A percentile compares a stretch with the other conserved stretches of the same genome.
These are phyloP conservation scores for Acrossocheilus fasciatus DNA, from an alignment of 2,797 vertebrate species.

Conservation along the genomic window DNA sequence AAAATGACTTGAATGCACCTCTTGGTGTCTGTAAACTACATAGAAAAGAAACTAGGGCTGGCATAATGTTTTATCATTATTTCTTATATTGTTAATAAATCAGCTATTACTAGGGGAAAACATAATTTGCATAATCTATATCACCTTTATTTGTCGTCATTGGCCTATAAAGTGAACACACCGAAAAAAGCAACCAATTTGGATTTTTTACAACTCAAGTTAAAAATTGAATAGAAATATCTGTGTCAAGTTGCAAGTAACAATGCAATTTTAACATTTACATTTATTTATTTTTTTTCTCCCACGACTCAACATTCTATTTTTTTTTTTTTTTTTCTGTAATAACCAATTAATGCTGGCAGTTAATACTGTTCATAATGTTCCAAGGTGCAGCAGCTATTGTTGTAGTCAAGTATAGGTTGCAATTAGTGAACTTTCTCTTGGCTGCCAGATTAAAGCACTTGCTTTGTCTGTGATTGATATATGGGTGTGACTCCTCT, in stretches of 20 bases:
- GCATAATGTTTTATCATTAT: neutral
- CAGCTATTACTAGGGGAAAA: neutral
- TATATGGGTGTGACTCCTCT: slow-evolving; percentile 41
- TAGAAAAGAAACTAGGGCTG: neutral
- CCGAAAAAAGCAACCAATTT: neutral
- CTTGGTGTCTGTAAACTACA: neutral
- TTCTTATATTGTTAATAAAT: neutral
- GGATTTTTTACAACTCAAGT: neutral
- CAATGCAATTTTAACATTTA: neutral
- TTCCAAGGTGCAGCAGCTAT: neutral
- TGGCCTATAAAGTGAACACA: neutral
- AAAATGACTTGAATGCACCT: too few relatives aligned
- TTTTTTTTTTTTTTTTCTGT: neutral
- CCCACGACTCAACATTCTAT: neutral
- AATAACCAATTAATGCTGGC: neutral
- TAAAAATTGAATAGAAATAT: neutral
- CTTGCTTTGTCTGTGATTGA: slow-evolving; percentile 24
- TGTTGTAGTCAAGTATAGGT: neutral
- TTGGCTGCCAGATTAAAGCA: slow-evolving; percentile 22
- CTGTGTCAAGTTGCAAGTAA: neutral
- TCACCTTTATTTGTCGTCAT: neutral
- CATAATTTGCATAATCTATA: neutral
- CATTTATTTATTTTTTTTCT: neutral
- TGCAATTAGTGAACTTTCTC: slow-evolving; percentile 11
- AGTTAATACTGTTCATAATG: neutral